These are phyloP conservation scores for Cephus sareptanus DNA, from an alignment of 2,888 invertebrate species.

Conservation along the genomic window DNA sequence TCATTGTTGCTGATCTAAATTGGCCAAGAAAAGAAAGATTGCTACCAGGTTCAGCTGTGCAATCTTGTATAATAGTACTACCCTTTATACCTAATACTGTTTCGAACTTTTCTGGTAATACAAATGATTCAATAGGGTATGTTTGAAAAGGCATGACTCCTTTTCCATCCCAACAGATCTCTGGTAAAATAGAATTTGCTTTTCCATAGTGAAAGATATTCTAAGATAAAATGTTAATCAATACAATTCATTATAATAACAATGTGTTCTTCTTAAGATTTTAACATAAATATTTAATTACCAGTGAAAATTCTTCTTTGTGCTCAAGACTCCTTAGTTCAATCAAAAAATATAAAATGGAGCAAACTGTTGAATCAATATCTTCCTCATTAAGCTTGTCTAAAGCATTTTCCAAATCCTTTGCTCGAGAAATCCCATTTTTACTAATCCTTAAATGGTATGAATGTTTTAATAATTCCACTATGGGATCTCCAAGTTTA, in stretches of 20 bases:
- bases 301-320: constrained; percentile 36
- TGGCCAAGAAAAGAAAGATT: constrained; percentile 36
- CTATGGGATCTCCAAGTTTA: constrained; percentile 46
- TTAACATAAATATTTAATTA: constrained; percentile 25
- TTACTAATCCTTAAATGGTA: constrained; percentile 46
- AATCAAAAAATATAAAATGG: constrained; percentile 47
- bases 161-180: constrained; percentile 29
- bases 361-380: constrained; percentile 32
- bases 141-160: constrained; percentile 47
- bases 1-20: constrained; percentile 31
- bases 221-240: constrained; percentile 29
- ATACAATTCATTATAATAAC: neutral
- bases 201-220: constrained; percentile 53
- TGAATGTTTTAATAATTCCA: constrained; percentile 54
- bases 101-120: constrained; percentile 52
- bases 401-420: constrained; percentile 46
- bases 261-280: neutral
- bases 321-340: constrained; percentile 45
- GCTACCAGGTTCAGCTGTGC: constrained; percentile 29
- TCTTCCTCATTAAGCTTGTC: constrained; percentile 35
- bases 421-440: constrained; percentile 40
- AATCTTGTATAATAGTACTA: constrained; percentile 24
- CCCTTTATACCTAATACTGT: constrained; percentile 38
- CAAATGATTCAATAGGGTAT: constrained; percentile 54
- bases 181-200: constrained; percentile 47